Conservation (phyloP, 2,888 invertebrate species). For the Diloba caeruleocephala region DNA sequence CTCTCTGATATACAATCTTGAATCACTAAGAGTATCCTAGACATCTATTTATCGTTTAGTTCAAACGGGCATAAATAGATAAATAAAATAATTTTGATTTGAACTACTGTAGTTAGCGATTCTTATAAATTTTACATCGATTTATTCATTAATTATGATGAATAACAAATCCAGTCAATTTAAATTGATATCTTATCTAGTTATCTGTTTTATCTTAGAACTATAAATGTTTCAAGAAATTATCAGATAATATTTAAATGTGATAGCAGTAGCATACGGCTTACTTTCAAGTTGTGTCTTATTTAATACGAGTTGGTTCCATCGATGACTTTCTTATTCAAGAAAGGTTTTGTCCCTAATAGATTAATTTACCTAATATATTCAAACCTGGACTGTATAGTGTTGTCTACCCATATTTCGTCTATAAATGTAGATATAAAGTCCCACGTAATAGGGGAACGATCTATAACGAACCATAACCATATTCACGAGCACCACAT, state of each 20-base stretch:
- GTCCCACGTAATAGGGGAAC: no score
- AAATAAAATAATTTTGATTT: neutral
- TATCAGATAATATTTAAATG: slow-evolving; percentile 21
- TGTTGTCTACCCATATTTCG: no score
- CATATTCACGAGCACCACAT: no score
- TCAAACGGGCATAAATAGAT: no score
- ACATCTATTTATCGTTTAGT: no score
- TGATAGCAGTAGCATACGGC: slow-evolving; percentile 5
- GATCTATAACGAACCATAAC: no score
- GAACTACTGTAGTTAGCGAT: neutral
- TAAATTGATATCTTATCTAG: slow-evolving; percentile 22
- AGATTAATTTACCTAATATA: no score
- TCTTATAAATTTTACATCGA: slow-evolving; percentile 1
- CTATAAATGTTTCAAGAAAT: slow-evolving; percentile 1
- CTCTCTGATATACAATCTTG: no score
- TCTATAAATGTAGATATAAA: no score
- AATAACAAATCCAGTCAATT: slow-evolving; percentile 10
- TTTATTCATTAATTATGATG: slow-evolving; percentile 35
- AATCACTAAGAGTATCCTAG: no score
- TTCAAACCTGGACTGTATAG: no score
- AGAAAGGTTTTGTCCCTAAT: no score
- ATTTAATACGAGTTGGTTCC: slow-evolving; percentile 3
- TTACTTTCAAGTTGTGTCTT: slow-evolving; percentile 4
- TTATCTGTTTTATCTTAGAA: slow-evolving; percentile 25
- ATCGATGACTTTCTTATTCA: slow-evolving; percentile 2